Conservation (phyloP, 1,140 invertebrate species). For the Aphaenogaster rudis region DNA sequence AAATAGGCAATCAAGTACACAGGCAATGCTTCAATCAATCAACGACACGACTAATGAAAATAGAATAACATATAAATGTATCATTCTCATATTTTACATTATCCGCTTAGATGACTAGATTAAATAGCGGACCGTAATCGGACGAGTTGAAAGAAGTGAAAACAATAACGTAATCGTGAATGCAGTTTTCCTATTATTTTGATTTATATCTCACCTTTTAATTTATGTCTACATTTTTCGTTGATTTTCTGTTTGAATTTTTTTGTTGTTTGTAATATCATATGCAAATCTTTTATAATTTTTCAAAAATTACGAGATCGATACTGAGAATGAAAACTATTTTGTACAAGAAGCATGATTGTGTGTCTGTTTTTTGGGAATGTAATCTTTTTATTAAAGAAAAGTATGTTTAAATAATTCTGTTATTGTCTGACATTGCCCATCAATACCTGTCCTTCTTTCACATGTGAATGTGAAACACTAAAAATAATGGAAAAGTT, state of each 20-base stretch:
- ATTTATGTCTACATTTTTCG: not conserved
- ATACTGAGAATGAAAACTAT: constrained; percentile 10
- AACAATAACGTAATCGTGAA: not conserved
- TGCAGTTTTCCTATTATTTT: not conserved
- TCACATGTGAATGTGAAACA: not conserved
- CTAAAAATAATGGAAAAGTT: not conserved
- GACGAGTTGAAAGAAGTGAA: not conserved
- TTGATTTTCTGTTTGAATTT: not conserved
- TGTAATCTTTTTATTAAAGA: not conserved
- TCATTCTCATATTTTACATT: not conserved
- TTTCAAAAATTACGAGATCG: not conserved
- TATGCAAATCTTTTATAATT: not conserved
- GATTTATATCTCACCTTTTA: not conserved
- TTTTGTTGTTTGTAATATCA: not conserved
- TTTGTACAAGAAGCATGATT: constrained; percentile 16
- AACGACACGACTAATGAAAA: not conserved
- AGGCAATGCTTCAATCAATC: not conserved
- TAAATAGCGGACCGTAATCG: not conserved
- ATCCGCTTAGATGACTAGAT: not conserved
- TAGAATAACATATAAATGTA: not conserved
- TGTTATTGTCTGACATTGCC: not conserved
- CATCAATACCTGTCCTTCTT: not conserved
- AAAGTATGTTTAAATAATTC: not conserved
- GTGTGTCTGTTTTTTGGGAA: not conserved
- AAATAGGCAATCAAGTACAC: not conserved